A percentile compares a stretch with the other conserved stretches of the same genome.
Evolutionary conservation across 64 coral and sea anemone genomes (phyloP).

Genomic region (Pachyseris speciosa): DNA sequence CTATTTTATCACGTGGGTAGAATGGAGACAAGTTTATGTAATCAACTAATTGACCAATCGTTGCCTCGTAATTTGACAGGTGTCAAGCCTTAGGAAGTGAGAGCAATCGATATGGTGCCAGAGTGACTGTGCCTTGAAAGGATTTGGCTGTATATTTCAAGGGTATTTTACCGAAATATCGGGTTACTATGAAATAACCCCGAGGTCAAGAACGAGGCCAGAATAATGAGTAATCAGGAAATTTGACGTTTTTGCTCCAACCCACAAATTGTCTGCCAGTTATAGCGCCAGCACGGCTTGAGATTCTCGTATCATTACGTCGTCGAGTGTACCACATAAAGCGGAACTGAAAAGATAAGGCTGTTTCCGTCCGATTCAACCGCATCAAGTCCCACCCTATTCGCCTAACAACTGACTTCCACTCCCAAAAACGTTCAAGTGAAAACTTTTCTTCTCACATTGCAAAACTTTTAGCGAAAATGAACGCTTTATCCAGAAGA

Average conservation of each 20-base stretch:
- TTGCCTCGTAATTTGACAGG: constrained; percentile 47
- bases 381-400: background rate
- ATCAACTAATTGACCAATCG: constrained; percentile 69
- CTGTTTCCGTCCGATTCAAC: constrained; percentile 17
- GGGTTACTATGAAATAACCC: constrained; percentile 54
- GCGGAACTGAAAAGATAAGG: constrained; percentile 33
- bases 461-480: no score
- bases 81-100: constrained; percentile 53
- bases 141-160: constrained; percentile 77
- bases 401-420: constrained; percentile 9
- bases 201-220: constrained; percentile 66
- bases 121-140: constrained; percentile 52
- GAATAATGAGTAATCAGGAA: constrained; percentile 37
- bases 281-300: constrained; percentile 12
- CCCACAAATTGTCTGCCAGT: constrained; percentile 5
- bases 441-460: background rate
- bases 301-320: background rate
- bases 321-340: constrained; percentile 1
- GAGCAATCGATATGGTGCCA: constrained; percentile 77
- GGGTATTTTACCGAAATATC: constrained; percentile 91
- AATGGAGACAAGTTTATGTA: constrained; percentile 58
- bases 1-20: constrained; percentile 82
- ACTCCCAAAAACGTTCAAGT: background rate
- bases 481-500: background rate
- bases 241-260: constrained; percentile 30